These are phyloP conservation scores for Embiotoca jacksoni DNA, from an alignment of 2,113 vertebrate genomes.

Conservation along the genomic window DNA sequence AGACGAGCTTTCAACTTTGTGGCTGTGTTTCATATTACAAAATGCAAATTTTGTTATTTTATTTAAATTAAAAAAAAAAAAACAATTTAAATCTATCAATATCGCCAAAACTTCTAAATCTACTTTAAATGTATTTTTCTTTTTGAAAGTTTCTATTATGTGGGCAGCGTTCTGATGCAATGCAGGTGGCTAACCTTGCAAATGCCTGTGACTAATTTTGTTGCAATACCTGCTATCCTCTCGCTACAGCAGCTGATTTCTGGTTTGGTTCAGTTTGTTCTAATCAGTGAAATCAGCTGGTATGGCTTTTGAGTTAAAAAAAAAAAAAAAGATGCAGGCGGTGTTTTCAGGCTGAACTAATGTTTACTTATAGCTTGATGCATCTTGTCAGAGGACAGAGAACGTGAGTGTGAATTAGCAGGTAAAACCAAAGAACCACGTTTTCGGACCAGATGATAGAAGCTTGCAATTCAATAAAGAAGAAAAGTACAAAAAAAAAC, in stretches of 20 bases:
- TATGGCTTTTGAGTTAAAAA: background rate
- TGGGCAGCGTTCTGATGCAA: slow-evolving; percentile 35
- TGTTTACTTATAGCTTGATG: background rate
- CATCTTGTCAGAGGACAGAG: background rate
- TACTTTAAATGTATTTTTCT: slow-evolving; percentile 15
- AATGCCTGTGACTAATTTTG: slow-evolving; percentile 6
- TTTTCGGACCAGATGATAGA: background rate
- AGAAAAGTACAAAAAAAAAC: no score
- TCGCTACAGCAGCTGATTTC: slow-evolving; percentile 6
- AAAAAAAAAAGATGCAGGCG: background rate
- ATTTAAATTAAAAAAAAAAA: no score
- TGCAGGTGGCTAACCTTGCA: slow-evolving; percentile 30
- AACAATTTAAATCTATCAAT: no score
- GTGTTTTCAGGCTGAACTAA: background rate
- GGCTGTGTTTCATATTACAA: slow-evolving; percentile 50
- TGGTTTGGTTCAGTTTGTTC: background rate
- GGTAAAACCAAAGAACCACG: background rate
- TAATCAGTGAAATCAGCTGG: slow-evolving; percentile 16
- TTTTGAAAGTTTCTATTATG: slow-evolving; percentile 9
- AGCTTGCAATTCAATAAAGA: no score
- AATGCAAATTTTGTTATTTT: background rate
- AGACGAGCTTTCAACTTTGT: slow-evolving; percentile 80
- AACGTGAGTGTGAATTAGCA: background rate
- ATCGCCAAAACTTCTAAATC: background rate
- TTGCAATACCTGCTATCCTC: slow-evolving; percentile 12